Percentiles rank a stretch among this genome's conserved stretches.
These are phyloP conservation scores for Mixornis gularis DNA, from an alignment of 2,113 vertebrate genomes.

Conservation along the genomic window DNA sequence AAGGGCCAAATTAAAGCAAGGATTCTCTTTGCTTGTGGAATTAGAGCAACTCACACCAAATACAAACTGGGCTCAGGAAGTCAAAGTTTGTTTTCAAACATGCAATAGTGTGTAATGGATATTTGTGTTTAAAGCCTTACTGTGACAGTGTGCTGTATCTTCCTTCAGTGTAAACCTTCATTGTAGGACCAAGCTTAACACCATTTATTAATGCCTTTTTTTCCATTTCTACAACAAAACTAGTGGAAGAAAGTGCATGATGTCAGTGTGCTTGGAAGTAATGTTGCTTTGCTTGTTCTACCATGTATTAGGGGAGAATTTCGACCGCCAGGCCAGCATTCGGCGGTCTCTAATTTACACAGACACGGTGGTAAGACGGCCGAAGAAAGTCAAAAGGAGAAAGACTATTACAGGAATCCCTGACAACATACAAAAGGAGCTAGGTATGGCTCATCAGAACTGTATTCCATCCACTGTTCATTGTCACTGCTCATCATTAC, in stretches of 20 bases:
- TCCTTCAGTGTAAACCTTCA: slow-evolving; percentile 53
- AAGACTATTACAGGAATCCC: slow-evolving; percentile 99
- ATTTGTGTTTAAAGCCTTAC: slow-evolving; percentile 57
- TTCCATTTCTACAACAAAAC: slow-evolving; percentile 71
- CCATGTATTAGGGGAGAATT: slow-evolving; percentile 94
- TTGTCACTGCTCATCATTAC: slow-evolving; percentile 61
- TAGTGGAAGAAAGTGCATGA: slow-evolving; percentile 78
- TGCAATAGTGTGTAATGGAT: not conserved
- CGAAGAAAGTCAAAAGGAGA: slow-evolving; percentile 99
- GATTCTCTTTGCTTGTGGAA: not conserved
- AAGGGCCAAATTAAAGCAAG: not conserved
- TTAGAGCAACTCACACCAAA: not conserved
- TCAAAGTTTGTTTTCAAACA: not conserved
- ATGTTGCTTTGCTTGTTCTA: slow-evolving; percentile 89
- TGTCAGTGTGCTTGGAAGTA: slow-evolving; percentile 82
- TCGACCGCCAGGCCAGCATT: slow-evolving; percentile 97
- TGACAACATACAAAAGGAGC: slow-evolving; percentile 94
- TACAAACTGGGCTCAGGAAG: not conserved
- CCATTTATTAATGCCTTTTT: slow-evolving; percentile 79
- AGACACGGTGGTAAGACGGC: slow-evolving; percentile 95
- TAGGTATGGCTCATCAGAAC: slow-evolving; percentile 94
- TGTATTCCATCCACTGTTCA: slow-evolving; percentile 69
- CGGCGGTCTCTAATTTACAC: slow-evolving; percentile 97
- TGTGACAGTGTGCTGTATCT: slow-evolving; percentile 45
- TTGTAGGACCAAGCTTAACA: slow-evolving; percentile 76